Evolutionary conservation across 2,113 vertebrate genomes (phyloP).

Genomic region (Corythornis vintsioides): DNA sequence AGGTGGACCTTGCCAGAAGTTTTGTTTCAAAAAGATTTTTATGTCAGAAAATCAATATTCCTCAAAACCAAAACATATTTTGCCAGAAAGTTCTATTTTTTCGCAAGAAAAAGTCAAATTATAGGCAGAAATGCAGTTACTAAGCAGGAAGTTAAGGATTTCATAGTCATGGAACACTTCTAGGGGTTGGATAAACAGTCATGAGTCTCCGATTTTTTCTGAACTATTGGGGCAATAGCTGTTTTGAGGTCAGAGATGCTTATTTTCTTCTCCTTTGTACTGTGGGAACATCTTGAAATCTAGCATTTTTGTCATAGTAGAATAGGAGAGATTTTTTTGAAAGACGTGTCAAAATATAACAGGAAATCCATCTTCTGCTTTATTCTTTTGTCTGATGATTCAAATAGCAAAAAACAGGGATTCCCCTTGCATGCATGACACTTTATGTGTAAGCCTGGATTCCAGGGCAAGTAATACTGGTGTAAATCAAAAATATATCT

Average conservation of each 20-base stretch:
- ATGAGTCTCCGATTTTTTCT: neutral
- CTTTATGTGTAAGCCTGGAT: neutral
- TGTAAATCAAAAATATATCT: neutral
- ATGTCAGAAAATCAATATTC: neutral
- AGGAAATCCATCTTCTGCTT: neutral
- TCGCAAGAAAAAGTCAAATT: neutral
- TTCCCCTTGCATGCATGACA: neutral
- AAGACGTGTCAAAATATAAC: neutral
- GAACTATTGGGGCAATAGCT: neutral
- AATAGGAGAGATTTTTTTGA: neutral
- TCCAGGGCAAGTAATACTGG: neutral
- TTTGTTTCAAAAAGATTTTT: neutral
- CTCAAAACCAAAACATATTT: neutral
- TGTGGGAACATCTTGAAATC: neutral
- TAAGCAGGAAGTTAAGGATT: neutral
- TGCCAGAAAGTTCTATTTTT: neutral
- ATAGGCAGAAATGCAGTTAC: neutral
- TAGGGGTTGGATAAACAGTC: neutral
- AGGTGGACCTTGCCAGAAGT: neutral
- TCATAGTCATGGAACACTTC: neutral
- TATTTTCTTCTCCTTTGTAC: neutral
- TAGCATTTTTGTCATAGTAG: neutral
- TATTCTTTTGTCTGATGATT: neutral
- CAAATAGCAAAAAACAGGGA: neutral
- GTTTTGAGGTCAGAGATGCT: neutral